Base-by-base conservation (phyloP, 2,797 vertebrate genomes). In the Rhynchotus rufescens region DNA sequence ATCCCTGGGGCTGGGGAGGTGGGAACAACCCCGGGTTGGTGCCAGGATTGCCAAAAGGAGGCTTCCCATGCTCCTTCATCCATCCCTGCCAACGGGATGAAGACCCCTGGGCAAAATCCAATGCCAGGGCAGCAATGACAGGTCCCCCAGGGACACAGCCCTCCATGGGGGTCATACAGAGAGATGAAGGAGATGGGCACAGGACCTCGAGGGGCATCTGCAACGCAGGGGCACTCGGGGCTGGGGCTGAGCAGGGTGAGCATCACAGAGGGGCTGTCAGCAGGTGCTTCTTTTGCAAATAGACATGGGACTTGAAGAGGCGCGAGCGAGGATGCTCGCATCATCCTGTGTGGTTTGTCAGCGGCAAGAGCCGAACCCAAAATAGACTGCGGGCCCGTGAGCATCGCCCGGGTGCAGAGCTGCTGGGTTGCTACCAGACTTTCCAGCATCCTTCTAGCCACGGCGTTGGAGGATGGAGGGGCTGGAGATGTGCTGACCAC, bases 291-390 rank as follows among this genome's bases (percentile, higher is more conserved):
- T 59, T 74, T 5, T 12, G 17, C 54, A 59, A 62, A 67, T 15
- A 61, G 80, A 36, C 47, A 1, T 1, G 1, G 44, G 56, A 6
- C 89, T 65, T 51, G 17, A 20, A 40, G 45, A 47, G 61, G 66
- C 0, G 0, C 2, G 4, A 90, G 75, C 26, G 25, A 54, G 52
- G 52, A 54, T 12, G 52, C 52, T 9, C 17, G 52, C 84, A 86
- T 72, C 91, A 92, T 86, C 86, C 93, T 88, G 84, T 86, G 81
- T 56, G 82, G 71, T 88, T 88, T 88, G 85, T 13, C 10, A 7
- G 23, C 9, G 10, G 45, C 59, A 57, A 44, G 38, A 88, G 9
- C 26, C 45, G 34, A 47, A 15, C 86, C 67, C 59, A 47, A 80
- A 88, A 88, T 59, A 88, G 81, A 47, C 56, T 12, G 21, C 40